phyloP scores from a whole-genome alignment of 2,113 vertebrate species.

The Hippocampus abdominalis region DNA sequence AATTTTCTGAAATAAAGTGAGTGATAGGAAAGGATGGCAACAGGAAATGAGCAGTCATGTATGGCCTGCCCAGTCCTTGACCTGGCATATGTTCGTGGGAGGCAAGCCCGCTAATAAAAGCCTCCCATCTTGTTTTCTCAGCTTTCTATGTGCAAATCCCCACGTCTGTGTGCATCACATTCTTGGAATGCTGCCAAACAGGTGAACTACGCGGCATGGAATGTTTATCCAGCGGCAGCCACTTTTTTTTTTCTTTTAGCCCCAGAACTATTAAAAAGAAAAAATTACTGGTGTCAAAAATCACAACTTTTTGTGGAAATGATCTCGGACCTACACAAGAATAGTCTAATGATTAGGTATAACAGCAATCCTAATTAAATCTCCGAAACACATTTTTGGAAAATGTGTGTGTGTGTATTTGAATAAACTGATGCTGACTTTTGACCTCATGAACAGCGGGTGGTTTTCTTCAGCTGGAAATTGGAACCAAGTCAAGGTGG shows the following conservation, averaged over 20 bases:
- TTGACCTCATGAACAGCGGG: too few relatives aligned
- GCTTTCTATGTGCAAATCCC: neutral
- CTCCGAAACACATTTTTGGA: too few relatives aligned
- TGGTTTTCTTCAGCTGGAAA: too few relatives aligned
- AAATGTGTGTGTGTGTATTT: too few relatives aligned
- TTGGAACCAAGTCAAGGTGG: too few relatives aligned
- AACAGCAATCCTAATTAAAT: too few relatives aligned
- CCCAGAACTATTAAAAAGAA: neutral
- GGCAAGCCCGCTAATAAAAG: neutral
- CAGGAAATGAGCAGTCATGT: neutral
- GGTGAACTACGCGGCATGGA: constrained; percentile 10
- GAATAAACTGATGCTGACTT: too few relatives aligned
- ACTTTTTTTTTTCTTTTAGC: neutral
- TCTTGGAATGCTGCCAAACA: neutral
- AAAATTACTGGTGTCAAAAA: neutral
- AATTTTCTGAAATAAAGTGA: neutral
- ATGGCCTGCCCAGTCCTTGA: neutral
- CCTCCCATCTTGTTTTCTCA: neutral
- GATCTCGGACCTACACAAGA: too few relatives aligned
- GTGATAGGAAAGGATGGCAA: neutral
- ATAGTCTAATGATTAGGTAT: too few relatives aligned
- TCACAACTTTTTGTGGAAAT: too few relatives aligned
- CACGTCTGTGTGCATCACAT: neutral
- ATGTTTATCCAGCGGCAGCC: neutral
- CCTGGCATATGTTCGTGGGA: neutral